phyloP scores from a whole-genome alignment of 2,888 invertebrate genomes.

The Orgyia antiqua region DNA sequence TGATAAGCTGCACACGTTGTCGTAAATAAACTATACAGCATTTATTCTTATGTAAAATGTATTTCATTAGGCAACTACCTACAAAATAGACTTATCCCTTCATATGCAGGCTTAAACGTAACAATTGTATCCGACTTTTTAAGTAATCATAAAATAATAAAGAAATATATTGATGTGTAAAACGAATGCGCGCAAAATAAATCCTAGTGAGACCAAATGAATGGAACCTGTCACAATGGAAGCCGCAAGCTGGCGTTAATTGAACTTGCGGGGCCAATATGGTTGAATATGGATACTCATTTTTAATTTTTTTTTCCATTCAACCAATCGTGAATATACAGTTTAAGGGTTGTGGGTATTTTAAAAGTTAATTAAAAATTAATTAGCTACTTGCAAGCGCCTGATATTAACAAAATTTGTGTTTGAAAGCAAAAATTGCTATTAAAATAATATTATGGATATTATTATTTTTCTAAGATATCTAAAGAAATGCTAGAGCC shows the following conservation, averaged over 20 bases:
- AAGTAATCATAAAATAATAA: slow-evolving; percentile 46
- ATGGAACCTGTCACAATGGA: slow-evolving; percentile 54
- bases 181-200: slow-evolving; percentile 51
- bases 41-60: too few species aligned
- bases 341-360: slow-evolving; percentile 37
- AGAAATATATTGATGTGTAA: slow-evolving; percentile 53
- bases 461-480: too few species aligned
- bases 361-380: not conserved
- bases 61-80: too few species aligned
- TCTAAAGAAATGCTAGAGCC: too few species aligned
- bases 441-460: too few species aligned
- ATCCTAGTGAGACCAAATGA: slow-evolving; percentile 48
- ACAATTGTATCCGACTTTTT: too few species aligned
- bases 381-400: not conserved
- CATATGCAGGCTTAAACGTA: too few species aligned
- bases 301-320: slow-evolving; percentile 57
- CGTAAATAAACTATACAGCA: too few species aligned
- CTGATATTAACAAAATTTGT: too few species aligned
- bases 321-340: slow-evolving; percentile 42
- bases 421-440: too few species aligned
- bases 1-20: too few species aligned
- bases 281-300: slow-evolving; percentile 47
- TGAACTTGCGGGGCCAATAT: slow-evolving; percentile 69
- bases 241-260: slow-evolving; percentile 29
- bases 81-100: too few species aligned